Base-by-base conservation (phyloP, 2,797 vertebrate genomes). In the Presbytis comata region DNA sequence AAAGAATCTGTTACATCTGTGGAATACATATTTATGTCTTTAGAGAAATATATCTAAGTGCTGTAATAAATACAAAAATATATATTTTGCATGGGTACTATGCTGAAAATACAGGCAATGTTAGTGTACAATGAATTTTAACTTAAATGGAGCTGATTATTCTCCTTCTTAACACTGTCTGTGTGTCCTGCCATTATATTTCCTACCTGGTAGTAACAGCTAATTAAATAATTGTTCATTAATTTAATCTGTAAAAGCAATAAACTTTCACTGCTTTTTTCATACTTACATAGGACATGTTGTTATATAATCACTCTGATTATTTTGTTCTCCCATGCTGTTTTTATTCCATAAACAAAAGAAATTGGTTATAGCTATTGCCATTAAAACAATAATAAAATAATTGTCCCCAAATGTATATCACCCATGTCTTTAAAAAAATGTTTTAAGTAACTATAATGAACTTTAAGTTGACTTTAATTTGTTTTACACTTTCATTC, bases 211-310 rank as follows among this genome's bases (percentile, higher is more conserved):
- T 78, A 61, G 10, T 86, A 88, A 72, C 0, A 78, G 13, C 44
- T 85, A 92, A 96, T 91, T 93, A 95, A 84, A 83, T 74, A 61
- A 78, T 26, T 92, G 50, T 67, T 95, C 26, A 46, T 88, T 79
- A 96, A 95, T 64, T 76, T 75, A 70, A 17, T 81, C 17, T 36
- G 9, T 59, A 72, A 67, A 41, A 91, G 39, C 28, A 86, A 91
- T 80, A 48, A 81, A 83, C 26, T 93, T 78, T 92, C 33, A 90
- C 26, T 84, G 8, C 3, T 50, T 76, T 93, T 95, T 67, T 81
- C 53, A 88, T 79, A 13, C 53, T 83, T 91, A 30, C 74, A 59
- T 88, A 75, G 19, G 74, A 64, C 11, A 30, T 92, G 17, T 13
- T n/a, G 92, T 72, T 91, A 72, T 81, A 44, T 59, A 89, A 67